Evolutionary conservation across 64 coral and sea anemone species (phyloP).

Genomic region (Stichodactyla mertensii): DNA sequence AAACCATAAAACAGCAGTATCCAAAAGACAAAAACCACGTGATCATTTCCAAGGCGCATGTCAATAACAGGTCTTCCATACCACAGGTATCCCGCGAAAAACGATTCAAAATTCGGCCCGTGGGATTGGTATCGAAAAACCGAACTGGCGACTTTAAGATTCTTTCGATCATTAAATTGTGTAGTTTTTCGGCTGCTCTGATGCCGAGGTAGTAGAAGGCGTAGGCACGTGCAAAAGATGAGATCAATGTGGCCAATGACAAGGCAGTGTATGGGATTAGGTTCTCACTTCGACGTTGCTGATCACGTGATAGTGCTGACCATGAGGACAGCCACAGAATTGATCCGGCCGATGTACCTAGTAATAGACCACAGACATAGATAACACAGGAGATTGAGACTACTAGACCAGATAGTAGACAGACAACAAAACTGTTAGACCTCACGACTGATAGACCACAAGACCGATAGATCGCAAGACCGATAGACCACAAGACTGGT

Average conservation of each 20-base stretch:
- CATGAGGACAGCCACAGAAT: neutral
- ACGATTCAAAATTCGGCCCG: conserved; percentile 24
- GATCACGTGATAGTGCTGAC: neutral
- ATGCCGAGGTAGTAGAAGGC: neutral
- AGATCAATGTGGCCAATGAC: neutral
- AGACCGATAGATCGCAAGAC: neutral
- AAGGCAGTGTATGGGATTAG: neutral
- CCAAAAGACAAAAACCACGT: neutral
- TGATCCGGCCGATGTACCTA: neutral
- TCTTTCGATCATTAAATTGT: neutral
- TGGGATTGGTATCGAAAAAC: conserved; percentile 29
- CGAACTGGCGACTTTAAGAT: neutral
- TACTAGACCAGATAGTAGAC: too few relatives aligned
- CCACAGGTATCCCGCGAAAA: conserved; percentile 19
- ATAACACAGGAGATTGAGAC: too few relatives aligned
- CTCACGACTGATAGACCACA: neutral
- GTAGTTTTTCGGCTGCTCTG: neutral
- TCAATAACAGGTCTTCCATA: neutral
- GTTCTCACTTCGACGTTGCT: neutral
- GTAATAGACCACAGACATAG: neutral
- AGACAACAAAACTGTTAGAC: too few relatives aligned
- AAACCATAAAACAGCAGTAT: neutral
- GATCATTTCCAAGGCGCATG: neutral
- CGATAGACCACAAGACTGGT: too few relatives aligned
- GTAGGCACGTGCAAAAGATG: neutral